Conservation (phyloP, 2,888 invertebrate species). For the Agrochola litura region DNA sequence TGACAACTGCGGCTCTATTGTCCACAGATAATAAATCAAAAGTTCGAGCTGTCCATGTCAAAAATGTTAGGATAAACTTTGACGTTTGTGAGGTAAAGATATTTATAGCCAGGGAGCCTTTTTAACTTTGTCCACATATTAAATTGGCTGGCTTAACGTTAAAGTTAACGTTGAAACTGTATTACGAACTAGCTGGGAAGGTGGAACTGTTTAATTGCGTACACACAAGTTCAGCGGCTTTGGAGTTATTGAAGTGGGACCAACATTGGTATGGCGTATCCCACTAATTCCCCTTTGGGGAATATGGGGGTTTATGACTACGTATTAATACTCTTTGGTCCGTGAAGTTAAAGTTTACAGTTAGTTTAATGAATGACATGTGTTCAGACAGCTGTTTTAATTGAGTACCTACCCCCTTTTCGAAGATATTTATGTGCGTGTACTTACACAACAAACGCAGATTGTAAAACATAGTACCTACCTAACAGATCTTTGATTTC, state of each 20-base stretch:
- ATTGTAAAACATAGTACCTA: no score
- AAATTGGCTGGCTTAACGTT: slow-evolving; percentile 6
- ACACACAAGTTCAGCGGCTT: slow-evolving; percentile 43
- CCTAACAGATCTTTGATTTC: no score
- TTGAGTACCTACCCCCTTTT: background rate
- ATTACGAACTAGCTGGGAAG: slow-evolving; percentile 37
- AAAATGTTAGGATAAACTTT: slow-evolving; percentile 47
- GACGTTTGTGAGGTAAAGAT: slow-evolving; percentile 42
- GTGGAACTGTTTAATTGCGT: slow-evolving; percentile 48
- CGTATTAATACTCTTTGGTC: slow-evolving; percentile 26
- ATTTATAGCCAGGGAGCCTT: slow-evolving; percentile 17
- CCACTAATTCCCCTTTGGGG: slow-evolving; percentile 45
- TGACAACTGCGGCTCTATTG: slow-evolving; percentile 58
- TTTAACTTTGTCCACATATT: slow-evolving; percentile 20
- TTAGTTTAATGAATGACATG: slow-evolving; percentile 30
- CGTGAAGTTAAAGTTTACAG: slow-evolving; percentile 14
- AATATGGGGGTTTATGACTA: slow-evolving; percentile 10
- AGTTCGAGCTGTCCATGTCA: slow-evolving; percentile 54
- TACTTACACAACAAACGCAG: background rate
- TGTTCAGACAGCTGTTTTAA: slow-evolving; percentile 3
- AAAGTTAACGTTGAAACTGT: slow-evolving; percentile 29
- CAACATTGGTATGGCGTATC: slow-evolving; percentile 22
- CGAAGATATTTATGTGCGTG: background rate
- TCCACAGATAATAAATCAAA: slow-evolving; percentile 65
- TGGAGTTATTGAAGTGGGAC: slow-evolving; percentile 47